phyloP scores from a whole-genome alignment of 2,888 invertebrate genomes.

The Tethea ocularis region DNA sequence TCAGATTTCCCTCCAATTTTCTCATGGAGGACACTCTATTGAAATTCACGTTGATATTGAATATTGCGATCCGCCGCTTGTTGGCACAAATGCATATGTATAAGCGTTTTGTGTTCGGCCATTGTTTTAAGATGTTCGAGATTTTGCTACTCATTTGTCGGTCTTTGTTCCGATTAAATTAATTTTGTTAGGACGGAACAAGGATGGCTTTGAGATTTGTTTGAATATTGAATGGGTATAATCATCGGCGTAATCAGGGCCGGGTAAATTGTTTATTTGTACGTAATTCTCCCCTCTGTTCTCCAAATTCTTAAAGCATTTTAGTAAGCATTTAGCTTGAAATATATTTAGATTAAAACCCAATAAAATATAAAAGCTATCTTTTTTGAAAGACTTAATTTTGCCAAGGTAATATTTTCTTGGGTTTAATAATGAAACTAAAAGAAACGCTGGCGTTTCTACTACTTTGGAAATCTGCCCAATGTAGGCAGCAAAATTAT shows the following conservation, averaged over 20 bases:
- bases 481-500: background rate
- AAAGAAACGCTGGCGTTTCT: background rate
- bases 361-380: too few relatives aligned
- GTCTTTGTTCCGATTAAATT: slow-evolving; percentile 32
- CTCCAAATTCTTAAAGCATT: background rate
- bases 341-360: too few relatives aligned
- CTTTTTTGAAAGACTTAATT: background rate
- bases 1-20: slow-evolving; percentile 76
- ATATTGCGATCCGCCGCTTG: slow-evolving; percentile 60
- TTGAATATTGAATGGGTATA: background rate
- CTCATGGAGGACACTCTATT: slow-evolving; percentile 69
- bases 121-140: slow-evolving; percentile 41
- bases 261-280: background rate
- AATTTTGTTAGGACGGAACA: slow-evolving; percentile 15
- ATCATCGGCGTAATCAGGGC: background rate
- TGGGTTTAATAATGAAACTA: background rate
- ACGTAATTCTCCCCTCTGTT: background rate
- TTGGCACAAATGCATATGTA: slow-evolving; percentile 60
- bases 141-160: slow-evolving; percentile 21
- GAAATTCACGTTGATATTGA: slow-evolving; percentile 74
- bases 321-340: background rate
- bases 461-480: background rate
- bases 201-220: background rate
- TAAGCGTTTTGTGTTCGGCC: slow-evolving; percentile 44
- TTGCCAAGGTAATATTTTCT: background rate